Conservation (phyloP, 2,888 invertebrate species). For the Fabriciana adippe region DNA sequence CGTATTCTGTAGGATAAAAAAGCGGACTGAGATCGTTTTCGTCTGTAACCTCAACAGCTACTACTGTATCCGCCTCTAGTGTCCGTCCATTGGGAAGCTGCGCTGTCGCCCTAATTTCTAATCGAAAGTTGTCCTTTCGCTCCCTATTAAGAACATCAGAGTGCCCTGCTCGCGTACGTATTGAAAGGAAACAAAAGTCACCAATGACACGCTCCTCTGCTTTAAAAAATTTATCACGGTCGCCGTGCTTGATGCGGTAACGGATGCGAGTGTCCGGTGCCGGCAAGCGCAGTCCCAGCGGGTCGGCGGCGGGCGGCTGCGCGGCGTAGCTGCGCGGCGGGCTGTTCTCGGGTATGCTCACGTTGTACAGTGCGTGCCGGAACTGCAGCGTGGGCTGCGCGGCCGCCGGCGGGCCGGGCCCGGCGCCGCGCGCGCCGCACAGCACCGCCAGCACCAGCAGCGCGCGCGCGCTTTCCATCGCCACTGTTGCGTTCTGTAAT, state of each 20-base stretch:
- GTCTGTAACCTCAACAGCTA: constrained; percentile 89
- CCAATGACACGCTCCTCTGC: constrained; percentile 94
- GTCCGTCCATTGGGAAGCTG: constrained; percentile 81
- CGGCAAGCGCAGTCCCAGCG: constrained; percentile 88
- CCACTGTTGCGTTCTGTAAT: constrained; percentile 39
- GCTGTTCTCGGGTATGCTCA: constrained; percentile 95
- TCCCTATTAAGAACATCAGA: constrained; percentile 96
- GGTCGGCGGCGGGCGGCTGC: constrained; percentile 86
- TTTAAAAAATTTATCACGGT: constrained; percentile 95
- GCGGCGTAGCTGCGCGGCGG: constrained; percentile 93
- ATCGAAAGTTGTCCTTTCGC: constrained; percentile 90
- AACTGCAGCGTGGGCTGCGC: constrained; percentile 81
- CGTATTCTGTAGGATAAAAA: constrained; percentile 95
- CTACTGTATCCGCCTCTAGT: constrained; percentile 87
- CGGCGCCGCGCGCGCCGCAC: constrained; percentile 61
- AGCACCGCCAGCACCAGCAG: constrained; percentile 55
- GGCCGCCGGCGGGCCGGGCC: constrained; percentile 48
- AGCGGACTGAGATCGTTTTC: constrained; percentile 96
- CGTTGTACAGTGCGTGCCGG: constrained; percentile 89
- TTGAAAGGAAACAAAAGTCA: constrained; percentile 95
- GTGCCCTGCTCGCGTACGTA: constrained; percentile 93
- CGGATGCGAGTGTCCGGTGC: constrained; percentile 81
- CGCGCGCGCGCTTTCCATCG: constrained; percentile 45
- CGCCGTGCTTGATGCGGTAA: constrained; percentile 93
- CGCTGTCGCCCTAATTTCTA: constrained; percentile 86